Evolutionary conservation across 92 coral and sea anemone genomes (phyloP), one percentile per base, ranked within the genome.

Genomic region (Micromussa lordhowensis): DNA sequence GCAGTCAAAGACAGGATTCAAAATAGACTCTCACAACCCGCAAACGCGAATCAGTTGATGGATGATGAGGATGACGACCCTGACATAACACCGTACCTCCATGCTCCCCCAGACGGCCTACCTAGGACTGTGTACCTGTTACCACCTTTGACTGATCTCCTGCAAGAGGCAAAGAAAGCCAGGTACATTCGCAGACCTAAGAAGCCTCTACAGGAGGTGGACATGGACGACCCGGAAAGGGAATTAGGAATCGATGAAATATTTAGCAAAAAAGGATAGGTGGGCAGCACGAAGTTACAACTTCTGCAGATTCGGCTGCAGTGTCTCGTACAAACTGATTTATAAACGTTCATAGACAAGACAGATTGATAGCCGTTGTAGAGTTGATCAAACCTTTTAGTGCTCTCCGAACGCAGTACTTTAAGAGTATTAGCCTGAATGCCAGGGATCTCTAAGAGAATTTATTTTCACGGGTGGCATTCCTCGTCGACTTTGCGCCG

Each of bases 31-130:
- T 90, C 85, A 16, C 85, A 59, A 17, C 83, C 68, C 68, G 68
- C 88, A 30, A 68, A 38, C 68, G 29, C 87, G 16, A 80, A 80
- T 64, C 90, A 73, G 78, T 36, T 36, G 29, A 71, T 49, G 24
- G 87, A 87, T 57, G 87, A 80, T 3, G 77, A 66, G 29, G 88
- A 86, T 29, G 94, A 90, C 34, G 82, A 91, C 78, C 83, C 78
- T 44, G 97, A 94, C 36, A 54, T 94, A 6, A 92, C 89, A 5
- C 94, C 96, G 0, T 98, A 85, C 75, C 94, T 96, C 86, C 94
- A 98, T 68, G 99, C 95, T 11, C 99, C 99, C n/a, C 99, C 99
- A 5, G 99, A 98, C 71, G 99, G 99, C 22, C 68, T 96, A 30
- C 98, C 98, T 7, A 68, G 99, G 54, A 98, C 99, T 1, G 94